phyloP scores from a whole-genome alignment of 2,113 vertebrate genomes.

The Amazona vittata region DNA sequence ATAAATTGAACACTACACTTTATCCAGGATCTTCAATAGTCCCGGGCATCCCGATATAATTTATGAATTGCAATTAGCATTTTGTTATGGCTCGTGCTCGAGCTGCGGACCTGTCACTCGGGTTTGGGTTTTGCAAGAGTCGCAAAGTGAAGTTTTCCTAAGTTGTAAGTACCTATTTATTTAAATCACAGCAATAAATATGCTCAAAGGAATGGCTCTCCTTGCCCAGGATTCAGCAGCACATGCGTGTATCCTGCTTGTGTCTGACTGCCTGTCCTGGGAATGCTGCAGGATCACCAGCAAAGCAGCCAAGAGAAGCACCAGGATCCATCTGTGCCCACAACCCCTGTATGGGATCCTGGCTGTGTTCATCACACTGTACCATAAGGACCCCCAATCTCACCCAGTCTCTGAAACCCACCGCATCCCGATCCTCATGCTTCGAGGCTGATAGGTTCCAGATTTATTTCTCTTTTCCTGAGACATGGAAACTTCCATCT shows the following conservation, averaged over 20 bases:
- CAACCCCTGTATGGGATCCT: neutral
- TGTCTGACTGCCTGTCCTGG: neutral
- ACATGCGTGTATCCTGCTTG: rapidly evolving
- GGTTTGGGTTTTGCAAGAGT: neutral
- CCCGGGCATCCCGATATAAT: constrained; percentile 9
- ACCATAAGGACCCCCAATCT: neutral
- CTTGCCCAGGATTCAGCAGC: neutral
- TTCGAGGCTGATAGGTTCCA: rapidly evolving
- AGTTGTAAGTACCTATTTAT: neutral
- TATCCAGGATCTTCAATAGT: constrained; percentile 38
- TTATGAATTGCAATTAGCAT: constrained; percentile 63
- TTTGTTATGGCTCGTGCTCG: neutral
- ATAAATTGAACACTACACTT: constrained; percentile 59
- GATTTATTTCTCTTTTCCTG: neutral
- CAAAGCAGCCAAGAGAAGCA: neutral
- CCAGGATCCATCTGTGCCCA: neutral
- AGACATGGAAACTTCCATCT: neutral
- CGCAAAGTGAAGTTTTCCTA: neutral
- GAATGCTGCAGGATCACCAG: neutral
- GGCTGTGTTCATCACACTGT: neutral
- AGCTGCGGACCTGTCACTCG: neutral
- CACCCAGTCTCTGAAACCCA: neutral
- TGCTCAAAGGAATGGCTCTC: rapidly evolving
- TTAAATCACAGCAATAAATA: neutral
- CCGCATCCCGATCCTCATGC: neutral